Conservation (phyloP, 2,113 vertebrate species). For the Zapornia atra region DNA sequence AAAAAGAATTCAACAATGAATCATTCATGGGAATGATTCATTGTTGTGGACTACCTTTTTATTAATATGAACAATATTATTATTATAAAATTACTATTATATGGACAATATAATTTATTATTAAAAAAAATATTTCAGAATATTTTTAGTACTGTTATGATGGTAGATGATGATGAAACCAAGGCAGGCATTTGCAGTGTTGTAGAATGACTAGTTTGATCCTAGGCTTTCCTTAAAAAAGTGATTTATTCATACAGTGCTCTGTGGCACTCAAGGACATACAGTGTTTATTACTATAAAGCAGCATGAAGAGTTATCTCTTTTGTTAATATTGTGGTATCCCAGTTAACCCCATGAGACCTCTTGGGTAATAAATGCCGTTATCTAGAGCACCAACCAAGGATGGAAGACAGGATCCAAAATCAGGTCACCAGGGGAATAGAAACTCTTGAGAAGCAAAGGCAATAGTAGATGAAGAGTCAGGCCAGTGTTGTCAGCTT, state of each 20-base stretch:
- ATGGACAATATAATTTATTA: neutral
- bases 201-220: neutral
- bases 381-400: neutral
- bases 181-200: neutral
- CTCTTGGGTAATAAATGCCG: neutral
- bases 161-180: neutral
- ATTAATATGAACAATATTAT: neutral
- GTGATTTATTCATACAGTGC: neutral
- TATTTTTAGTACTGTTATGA: neutral
- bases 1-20: neutral
- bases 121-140: neutral
- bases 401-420: neutral
- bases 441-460: neutral
- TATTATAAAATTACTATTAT: neutral
- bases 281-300: neutral
- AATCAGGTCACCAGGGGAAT: neutral
- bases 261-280: neutral
- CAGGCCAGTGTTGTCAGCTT: neutral
- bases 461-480: neutral
- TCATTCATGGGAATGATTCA: neutral
- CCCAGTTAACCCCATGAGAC: neutral
- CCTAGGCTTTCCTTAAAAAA: neutral
- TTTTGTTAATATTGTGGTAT: neutral
- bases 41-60: neutral
- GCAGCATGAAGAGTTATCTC: neutral